phyloP scores from a whole-genome alignment of 2,113 vertebrate species.

The Callaeas wilsoni region DNA sequence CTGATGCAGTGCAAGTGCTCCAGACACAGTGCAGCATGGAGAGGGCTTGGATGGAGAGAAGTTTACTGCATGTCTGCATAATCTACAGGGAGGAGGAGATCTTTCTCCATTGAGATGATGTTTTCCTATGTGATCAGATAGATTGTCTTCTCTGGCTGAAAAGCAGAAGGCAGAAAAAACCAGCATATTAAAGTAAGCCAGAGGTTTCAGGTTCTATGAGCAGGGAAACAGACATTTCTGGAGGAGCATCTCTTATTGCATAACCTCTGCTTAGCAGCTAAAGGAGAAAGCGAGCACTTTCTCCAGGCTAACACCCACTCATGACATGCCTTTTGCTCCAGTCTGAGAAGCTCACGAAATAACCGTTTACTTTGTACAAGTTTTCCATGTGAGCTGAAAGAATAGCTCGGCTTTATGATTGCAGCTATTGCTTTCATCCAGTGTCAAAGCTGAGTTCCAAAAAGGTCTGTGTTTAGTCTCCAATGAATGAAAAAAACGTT shows the following conservation, averaged over 20 bases:
- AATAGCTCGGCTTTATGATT: neutral
- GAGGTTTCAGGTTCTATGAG: neutral
- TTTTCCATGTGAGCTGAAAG: neutral
- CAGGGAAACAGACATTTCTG: neutral
- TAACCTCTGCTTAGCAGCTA: neutral
- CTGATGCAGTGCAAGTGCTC: neutral
- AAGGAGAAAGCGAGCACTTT: neutral
- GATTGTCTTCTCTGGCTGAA: neutral
- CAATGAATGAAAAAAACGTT: neutral
- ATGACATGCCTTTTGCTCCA: neutral
- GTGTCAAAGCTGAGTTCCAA: neutral
- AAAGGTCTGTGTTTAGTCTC: neutral
- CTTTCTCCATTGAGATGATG: neutral
- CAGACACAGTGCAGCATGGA: fast-evolving
- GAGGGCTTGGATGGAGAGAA: neutral
- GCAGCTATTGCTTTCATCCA: neutral
- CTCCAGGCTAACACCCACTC: neutral
- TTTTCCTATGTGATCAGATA: neutral
- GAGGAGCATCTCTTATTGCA: neutral
- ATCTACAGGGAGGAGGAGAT: neutral
- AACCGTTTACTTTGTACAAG: neutral
- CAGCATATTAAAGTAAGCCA: neutral
- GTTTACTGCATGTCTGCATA: neutral
- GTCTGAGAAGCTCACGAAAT: neutral
- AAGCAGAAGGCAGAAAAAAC: neutral